Evolutionary conservation across 2,113 vertebrate species (phyloP), one percentile per base, ranked within the genome.

Genomic region (Vidua chalybeata): DNA sequence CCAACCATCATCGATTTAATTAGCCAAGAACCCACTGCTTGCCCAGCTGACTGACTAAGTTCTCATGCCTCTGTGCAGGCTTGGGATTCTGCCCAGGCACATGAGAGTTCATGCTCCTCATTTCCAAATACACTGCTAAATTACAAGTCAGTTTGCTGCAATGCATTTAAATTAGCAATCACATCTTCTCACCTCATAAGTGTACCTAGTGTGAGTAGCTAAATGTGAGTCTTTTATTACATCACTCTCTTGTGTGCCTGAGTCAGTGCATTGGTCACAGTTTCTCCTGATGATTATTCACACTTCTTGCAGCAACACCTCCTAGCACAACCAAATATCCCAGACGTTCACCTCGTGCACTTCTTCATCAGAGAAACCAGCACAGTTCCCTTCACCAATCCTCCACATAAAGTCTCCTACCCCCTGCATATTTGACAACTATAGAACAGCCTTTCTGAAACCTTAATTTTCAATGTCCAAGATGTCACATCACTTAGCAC

Each of bases 231-330:
- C 85, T 84, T 80, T 28, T 76, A 27, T 69, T 64, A 90, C 45
- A 6, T 88, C 93, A 86, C 22, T 91, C 37, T 8, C 59, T 63
- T 46, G 41, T 0, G 0, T 23, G 46, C 5, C 1, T 79, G 87
- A 90, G 61, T 93, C 92, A 94, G 48, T 33, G 61, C 45, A 64
- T 12, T 66, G 92, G 76, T 90, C 86, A 86, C 35, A 91, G 87
- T 84, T 91, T 93, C 87, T 64, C 74, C 76, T 16, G 15, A 37
- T 6, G 54, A 82, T 76, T 90, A 82, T 22, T 89, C 75, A 87
- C 71, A 13, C n/a, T 73, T 19, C 33, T 77, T 63, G 64, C 0
- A 80, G 48, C 76, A 92, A 43, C 69, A 52, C 16, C 68, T 84
- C 39, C 45, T 41, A 84, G 72, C 55, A 92, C 26, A 76, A 67